These are phyloP conservation scores for Ophion obscuratus DNA, from an alignment of 2,888 invertebrate species.

Conservation along the genomic window DNA sequence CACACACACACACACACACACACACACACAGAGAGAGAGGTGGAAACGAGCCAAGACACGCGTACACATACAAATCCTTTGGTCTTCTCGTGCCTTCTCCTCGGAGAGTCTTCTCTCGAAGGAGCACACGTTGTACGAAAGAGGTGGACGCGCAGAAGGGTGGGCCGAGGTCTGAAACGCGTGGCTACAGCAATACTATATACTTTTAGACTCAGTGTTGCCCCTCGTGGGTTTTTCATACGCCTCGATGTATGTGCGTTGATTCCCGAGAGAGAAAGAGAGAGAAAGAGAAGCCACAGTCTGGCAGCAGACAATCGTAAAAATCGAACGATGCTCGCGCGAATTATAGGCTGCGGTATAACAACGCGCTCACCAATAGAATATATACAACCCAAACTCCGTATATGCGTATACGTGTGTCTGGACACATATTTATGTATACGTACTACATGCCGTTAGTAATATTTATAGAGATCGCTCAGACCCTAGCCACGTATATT, in stretches of 20 bases:
- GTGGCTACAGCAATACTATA: constrained; percentile 57
- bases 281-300: constrained; percentile 68
- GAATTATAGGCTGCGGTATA: constrained; percentile 82
- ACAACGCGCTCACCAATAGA: constrained; percentile 61
- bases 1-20: background rate
- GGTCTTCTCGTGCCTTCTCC: background rate
- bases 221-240: constrained; percentile 28
- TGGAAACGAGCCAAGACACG: background rate
- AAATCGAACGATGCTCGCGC: constrained; percentile 82
- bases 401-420: background rate
- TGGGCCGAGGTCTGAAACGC: constrained; percentile 50
- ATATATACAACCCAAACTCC: constrained; percentile 34
- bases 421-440: background rate
- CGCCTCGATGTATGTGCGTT: constrained; percentile 16
- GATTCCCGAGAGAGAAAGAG: background rate
- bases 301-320: constrained; percentile 83
- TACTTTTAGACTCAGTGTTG: constrained; percentile 61
- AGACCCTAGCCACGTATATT: constrained; percentile 22
- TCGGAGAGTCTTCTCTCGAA: background rate
- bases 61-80: background rate
- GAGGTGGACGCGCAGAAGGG: constrained; percentile 31
- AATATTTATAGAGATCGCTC: constrained; percentile 38
- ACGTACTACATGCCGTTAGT: background rate
- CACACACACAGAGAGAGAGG: no score
- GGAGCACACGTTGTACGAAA: constrained; percentile 21